A percentile compares a stretch with the other conserved stretches of the same genome.
phyloP scores from a whole-genome alignment of 1,140 invertebrate genomes.

The Panonychus citri region DNA sequence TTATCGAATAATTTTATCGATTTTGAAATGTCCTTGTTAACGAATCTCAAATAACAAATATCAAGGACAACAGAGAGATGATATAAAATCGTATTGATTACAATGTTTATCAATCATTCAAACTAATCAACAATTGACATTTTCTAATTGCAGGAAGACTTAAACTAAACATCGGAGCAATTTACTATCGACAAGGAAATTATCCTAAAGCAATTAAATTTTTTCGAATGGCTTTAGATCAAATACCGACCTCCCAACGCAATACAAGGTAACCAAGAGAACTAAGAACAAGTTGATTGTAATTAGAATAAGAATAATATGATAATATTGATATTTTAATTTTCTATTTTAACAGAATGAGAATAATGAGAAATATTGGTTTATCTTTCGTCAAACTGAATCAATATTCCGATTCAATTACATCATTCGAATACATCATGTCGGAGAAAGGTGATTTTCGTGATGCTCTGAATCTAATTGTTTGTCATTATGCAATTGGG shows the following conservation, averaged over 20 bases:
- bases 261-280: conserved; percentile 56
- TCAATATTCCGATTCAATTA: conserved; percentile 80
- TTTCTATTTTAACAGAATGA: conserved; percentile 37
- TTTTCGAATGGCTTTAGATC: conserved; percentile 89
- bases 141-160: conserved; percentile 48
- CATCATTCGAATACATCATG: conserved; percentile 95
- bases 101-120: no score
- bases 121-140: no score
- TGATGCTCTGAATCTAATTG: conserved; percentile 40
- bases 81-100: no score
- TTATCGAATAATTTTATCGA: no score
- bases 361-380: conserved; percentile 96
- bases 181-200: conserved; percentile 82
- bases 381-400: conserved; percentile 84
- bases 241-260: conserved; percentile 72
- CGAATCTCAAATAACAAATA: no score
- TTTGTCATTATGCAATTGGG: conserved; percentile 77
- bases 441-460: conserved; percentile 73
- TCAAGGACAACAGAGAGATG: no score
- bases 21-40: no score
- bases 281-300: no score
- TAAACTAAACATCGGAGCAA: conserved; percentile 95
- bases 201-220: conserved; percentile 88
- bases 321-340: neutral
- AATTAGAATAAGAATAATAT: no score